phyloP scores from a whole-genome alignment of 92 coral and sea anemone species.

The Parazoanthus darwini region DNA sequence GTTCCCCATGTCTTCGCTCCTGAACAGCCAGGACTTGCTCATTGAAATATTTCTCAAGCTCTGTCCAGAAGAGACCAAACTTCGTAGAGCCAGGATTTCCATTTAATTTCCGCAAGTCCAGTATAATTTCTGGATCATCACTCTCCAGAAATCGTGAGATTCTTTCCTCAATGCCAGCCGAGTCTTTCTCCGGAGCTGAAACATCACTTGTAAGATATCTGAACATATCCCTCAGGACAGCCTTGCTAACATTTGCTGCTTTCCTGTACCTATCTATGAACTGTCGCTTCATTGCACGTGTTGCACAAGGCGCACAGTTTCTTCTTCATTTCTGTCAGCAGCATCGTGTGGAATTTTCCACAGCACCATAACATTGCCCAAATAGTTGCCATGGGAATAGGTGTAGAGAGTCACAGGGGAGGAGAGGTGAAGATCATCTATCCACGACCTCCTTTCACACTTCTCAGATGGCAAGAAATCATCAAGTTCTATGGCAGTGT shows the following conservation, averaged over 20 bases:
- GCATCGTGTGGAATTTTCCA: neutral
- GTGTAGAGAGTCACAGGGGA: neutral
- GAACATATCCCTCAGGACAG: neutral
- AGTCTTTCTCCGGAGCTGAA: conserved; percentile 1
- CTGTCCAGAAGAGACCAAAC: conserved; percentile 17
- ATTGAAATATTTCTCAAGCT: neutral
- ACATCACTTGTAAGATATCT: conserved; percentile 18
- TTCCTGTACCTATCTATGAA: neutral
- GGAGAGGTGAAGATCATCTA: neutral
- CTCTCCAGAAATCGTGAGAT: neutral
- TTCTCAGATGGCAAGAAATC: conserved; percentile 1
- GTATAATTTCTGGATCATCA: conserved; percentile 18
- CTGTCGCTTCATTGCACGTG: conserved; percentile 14
- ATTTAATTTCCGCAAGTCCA: conserved; percentile 8
- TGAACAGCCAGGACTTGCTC: conserved; percentile 16
- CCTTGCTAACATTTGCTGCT: neutral
- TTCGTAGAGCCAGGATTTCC: conserved; percentile 1
- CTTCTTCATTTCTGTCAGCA: conserved; percentile 17
- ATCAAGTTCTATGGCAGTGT: neutral
- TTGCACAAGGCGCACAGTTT: neutral
- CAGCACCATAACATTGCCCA: conserved; percentile 1
- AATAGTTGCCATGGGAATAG: neutral
- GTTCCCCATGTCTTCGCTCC: conserved; percentile 17
- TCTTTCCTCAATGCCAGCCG: conserved; percentile 3
- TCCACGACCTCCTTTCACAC: conserved; percentile 6